A percentile compares a stretch with the other conserved stretches of the same genome.
Conservation (phyloP, 1,140 invertebrate species). For the Drosophila burlai region DNA sequence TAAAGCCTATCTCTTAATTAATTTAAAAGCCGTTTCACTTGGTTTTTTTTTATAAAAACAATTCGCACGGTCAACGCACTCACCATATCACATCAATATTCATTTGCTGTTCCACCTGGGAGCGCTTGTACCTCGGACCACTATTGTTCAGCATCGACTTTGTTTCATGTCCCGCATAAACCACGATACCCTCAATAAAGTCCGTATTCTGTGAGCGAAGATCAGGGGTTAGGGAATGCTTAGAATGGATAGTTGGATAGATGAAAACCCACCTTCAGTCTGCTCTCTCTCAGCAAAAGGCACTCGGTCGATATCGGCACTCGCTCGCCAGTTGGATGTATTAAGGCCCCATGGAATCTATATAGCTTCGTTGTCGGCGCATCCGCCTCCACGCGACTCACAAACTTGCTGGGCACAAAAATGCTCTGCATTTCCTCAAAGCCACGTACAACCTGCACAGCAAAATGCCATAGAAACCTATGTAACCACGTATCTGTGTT, state of each 20-base stretch:
- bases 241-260: not conserved
- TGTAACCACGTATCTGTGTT: conserved; percentile 33
- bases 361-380: conserved; percentile 98
- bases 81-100: conserved; percentile 97
- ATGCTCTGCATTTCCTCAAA: conserved; percentile 88
- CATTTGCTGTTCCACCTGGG: conserved; percentile 96
- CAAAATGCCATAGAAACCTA: conserved; percentile 10
- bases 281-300: conserved; percentile 96
- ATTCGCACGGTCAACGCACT: conserved; percentile 20
- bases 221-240: not conserved
- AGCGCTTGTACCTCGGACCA: conserved; percentile 97
- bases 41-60: not conserved
- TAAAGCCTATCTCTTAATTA: not conserved
- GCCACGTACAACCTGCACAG: conserved; percentile 79
- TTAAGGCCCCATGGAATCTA: conserved; percentile 95
- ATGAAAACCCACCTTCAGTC: conserved; percentile 95
- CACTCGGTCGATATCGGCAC: conserved; percentile 96
- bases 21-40: not conserved
- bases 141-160: conserved; percentile 99
- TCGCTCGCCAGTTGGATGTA: conserved; percentile 91
- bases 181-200: conserved; percentile 97
- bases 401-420: conserved; percentile 93
- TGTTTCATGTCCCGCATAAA: conserved; percentile 99
- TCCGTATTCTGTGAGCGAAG: conserved; percentile 85
- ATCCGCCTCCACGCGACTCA: conserved; percentile 94